Evolutionary conservation across 2,888 invertebrate species (phyloP).

Genomic region (Hydropsyche betteni): DNA sequence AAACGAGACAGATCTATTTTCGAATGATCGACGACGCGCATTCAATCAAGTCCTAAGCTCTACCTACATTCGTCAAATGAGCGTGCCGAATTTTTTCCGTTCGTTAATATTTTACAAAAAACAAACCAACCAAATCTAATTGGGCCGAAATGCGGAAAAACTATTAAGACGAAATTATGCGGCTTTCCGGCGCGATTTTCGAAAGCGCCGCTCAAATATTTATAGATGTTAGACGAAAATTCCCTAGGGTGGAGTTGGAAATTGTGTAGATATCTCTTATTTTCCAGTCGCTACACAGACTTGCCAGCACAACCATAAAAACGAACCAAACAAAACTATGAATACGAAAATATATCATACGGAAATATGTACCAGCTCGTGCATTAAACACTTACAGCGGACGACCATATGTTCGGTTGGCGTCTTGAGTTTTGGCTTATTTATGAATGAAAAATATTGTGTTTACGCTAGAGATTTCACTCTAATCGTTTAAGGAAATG

Average conservation of each 20-base stretch:
- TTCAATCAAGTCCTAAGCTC: neutral
- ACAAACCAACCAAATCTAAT: neutral
- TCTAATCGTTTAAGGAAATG: too few species aligned
- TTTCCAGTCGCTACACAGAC: constrained; percentile 20
- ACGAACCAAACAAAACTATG: constrained; percentile 19
- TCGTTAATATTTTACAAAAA: neutral
- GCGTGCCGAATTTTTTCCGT: neutral
- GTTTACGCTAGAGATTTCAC: too few species aligned
- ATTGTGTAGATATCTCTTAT: constrained; percentile 19
- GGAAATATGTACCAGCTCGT: constrained; percentile 8
- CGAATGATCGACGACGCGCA: constrained; percentile 3
- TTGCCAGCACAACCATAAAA: constrained; percentile 9
- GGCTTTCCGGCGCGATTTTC: neutral
- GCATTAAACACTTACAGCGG: constrained; percentile 18
- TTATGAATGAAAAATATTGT: neutral
- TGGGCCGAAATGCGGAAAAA: neutral
- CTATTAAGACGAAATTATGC: neutral
- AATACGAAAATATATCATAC: constrained; percentile 23
- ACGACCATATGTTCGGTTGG: constrained; percentile 5
- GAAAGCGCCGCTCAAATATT: constrained; percentile 14
- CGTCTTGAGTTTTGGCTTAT: too few species aligned
- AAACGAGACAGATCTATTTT: constrained; percentile 2
- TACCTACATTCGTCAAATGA: neutral
- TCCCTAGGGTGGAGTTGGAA: constrained; percentile 6
- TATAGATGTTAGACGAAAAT: constrained; percentile 13